Evolutionary conservation across 2,113 vertebrate species (phyloP).

Genomic region (Penelope pileata): DNA sequence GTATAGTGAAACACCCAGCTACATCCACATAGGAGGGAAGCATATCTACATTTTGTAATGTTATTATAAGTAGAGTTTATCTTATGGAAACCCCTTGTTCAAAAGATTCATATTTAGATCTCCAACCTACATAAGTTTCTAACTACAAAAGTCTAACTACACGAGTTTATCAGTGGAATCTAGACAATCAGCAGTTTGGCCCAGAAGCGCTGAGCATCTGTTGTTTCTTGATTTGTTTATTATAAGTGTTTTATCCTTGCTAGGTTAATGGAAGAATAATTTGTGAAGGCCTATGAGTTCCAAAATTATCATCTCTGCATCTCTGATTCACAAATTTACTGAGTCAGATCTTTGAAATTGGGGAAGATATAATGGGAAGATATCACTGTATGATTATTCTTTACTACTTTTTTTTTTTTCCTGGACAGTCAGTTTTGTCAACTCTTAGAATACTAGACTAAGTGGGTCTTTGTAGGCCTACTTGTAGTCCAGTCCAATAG

Average conservation of each 20-base stretch:
- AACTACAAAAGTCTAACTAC: background rate
- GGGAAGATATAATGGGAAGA: background rate
- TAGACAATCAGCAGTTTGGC: background rate
- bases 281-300: background rate
- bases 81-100: background rate
- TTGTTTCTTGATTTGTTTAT: background rate
- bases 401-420: background rate
- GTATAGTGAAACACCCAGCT: background rate
- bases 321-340: background rate
- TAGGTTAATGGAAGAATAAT: background rate
- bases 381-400: background rate
- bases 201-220: background rate
- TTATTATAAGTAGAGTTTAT: background rate
- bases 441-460: background rate
- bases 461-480: background rate
- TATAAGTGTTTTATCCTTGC: background rate
- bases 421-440: background rate
- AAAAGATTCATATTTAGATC: background rate
- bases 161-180: background rate
- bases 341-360: background rate
- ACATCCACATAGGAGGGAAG: background rate
- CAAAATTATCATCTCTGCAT: background rate
- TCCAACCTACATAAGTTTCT: background rate
- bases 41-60: background rate
- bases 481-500: background rate